These are phyloP conservation scores for Congeria kusceri DNA, from an alignment of 2,888 invertebrate genomes.

Conservation along the genomic window DNA sequence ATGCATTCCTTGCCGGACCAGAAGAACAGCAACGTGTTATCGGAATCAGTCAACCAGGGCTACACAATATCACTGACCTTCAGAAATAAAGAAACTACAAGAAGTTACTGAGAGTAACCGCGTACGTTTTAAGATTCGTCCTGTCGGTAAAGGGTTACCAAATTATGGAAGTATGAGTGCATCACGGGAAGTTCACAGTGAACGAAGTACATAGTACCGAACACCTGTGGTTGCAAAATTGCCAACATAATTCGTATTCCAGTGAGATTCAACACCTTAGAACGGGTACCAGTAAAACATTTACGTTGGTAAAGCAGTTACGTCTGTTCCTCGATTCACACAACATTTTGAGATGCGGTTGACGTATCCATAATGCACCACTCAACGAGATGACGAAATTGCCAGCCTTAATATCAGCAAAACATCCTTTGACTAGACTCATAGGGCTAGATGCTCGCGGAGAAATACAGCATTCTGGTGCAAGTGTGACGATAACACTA, in stretches of 20 bases:
- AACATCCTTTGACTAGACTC: constrained; percentile 23
- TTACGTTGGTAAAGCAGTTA: constrained; percentile 11
- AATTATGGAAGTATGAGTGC: too few species aligned
- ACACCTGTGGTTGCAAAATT: constrained; percentile 11
- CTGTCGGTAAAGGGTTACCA: too few species aligned
- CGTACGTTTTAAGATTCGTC: constrained; percentile 15
- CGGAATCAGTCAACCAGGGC: neutral
- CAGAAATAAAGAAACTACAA: constrained; percentile 11
- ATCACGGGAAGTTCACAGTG: neutral
- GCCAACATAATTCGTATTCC: constrained; percentile 12
- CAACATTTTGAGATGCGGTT: constrained; percentile 22
- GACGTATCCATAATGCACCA: constrained; percentile 39
- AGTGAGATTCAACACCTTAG: constrained; percentile 9
- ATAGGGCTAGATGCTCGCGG: constrained; percentile 20
- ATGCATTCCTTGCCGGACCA: neutral
- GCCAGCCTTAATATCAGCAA: constrained; percentile 27
- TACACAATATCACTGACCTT: constrained; percentile 3
- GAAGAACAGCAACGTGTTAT: too few species aligned
- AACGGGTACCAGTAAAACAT: neutral
- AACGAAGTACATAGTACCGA: constrained; percentile 7
- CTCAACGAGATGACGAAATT: constrained; percentile 15
- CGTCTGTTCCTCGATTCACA: constrained; percentile 19
- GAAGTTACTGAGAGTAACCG: constrained; percentile 16
- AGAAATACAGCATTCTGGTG: neutral
- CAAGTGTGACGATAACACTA: neutral